Percentiles rank a stretch among this genome's conserved stretches.
These are phyloP conservation scores for Rhinogobio ventralis DNA, from an alignment of 2,797 vertebrate species.

Conservation along the genomic window DNA sequence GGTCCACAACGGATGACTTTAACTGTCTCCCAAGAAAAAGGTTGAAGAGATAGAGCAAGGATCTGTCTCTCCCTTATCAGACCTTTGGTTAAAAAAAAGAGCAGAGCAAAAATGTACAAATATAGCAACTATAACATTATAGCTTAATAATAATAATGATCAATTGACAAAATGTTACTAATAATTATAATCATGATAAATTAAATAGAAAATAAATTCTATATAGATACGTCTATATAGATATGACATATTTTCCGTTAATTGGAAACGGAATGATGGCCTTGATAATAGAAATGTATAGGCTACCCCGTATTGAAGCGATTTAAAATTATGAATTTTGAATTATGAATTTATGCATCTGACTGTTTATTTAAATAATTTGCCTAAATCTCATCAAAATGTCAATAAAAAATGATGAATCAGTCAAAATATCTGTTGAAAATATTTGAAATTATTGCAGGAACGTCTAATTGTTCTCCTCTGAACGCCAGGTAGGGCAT, in stretches of 20 bases:
- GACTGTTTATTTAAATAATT: not conserved
- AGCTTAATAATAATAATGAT: not conserved
- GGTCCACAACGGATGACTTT: slow-evolving; percentile 46
- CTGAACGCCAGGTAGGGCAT: not conserved
- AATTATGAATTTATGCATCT: not conserved
- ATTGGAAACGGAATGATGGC: not conserved
- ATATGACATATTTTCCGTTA: not conserved
- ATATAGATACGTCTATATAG: not conserved
- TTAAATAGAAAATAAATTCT: not conserved
- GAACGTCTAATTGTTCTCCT: not conserved
- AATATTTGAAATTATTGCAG: not conserved
- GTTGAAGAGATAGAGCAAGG: not conserved
- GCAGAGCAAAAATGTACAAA: not conserved
- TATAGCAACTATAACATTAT: not conserved
- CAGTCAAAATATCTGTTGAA: not conserved
- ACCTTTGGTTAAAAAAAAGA: not conserved
- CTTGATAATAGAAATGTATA: not conserved
- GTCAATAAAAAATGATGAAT: not conserved
- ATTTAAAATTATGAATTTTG: not conserved
- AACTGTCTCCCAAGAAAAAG: slow-evolving; percentile 27
- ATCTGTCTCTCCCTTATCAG: not conserved
- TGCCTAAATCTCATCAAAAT: not conserved
- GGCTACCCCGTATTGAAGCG: not conserved
- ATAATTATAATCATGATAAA: not conserved
- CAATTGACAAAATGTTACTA: not conserved